A percentile compares a stretch with the other conserved stretches of the same genome.
Conservation (phyloP, 2,888 invertebrate species). For the Matsumyia berberina region DNA sequence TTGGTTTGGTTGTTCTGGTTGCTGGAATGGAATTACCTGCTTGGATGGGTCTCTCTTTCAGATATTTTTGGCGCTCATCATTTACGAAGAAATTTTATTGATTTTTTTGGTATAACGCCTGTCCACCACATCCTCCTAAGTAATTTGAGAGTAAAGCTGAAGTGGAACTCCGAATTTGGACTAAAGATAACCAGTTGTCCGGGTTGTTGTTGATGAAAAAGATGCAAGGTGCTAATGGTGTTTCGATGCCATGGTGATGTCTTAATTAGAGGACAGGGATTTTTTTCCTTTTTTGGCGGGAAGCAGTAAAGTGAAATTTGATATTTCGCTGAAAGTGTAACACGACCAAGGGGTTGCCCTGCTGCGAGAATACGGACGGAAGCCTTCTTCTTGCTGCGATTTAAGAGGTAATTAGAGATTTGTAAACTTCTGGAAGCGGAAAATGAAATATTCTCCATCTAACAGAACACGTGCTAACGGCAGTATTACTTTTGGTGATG, state of each 20-base stretch:
- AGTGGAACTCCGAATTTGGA: conserved; percentile 30
- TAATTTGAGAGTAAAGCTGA: conserved; percentile 62
- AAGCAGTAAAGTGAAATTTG: conserved; percentile 51
- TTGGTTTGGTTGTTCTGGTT: conserved; percentile 29
- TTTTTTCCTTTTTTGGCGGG: conserved; percentile 57
- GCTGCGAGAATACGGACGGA: conserved; percentile 37
- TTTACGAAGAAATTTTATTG: conserved; percentile 40
- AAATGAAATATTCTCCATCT: background rate
- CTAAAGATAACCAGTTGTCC: conserved; percentile 56
- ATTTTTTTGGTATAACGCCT: conserved; percentile 12
- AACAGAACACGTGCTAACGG: conserved; percentile 38
- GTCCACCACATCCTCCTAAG: conserved; percentile 51
- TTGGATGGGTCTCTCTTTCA: conserved; percentile 33
- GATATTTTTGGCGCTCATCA: conserved; percentile 55
- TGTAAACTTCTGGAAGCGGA: conserved; percentile 24
- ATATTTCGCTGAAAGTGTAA: conserved; percentile 54
- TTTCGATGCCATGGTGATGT: conserved; percentile 62
- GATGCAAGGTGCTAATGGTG: conserved; percentile 72
- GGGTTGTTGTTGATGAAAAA: conserved; percentile 17
- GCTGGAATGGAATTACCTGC: conserved; percentile 37
- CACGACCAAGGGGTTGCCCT: conserved; percentile 55
- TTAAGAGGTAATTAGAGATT: conserved; percentile 53
- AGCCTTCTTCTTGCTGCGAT: conserved; percentile 36
- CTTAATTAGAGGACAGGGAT: conserved; percentile 63
- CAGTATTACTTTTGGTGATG: conserved; percentile 1